Conservation (phyloP, 2,797 vertebrate species). For the Gymnopithys bicolor region DNA sequence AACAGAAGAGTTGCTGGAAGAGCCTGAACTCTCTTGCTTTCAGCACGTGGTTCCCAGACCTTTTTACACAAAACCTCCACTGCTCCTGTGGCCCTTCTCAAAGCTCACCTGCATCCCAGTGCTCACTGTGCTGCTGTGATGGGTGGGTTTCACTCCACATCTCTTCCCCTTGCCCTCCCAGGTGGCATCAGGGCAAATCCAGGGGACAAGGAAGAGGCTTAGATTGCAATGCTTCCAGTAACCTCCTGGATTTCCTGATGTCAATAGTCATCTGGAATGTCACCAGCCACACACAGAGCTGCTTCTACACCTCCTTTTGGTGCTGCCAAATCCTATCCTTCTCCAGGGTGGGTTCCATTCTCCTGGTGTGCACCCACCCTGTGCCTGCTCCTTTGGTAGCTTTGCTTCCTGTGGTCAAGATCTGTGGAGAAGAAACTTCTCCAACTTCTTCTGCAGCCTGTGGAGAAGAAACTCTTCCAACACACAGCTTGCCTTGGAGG, state of each 20-base stretch:
- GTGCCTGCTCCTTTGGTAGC: neutral
- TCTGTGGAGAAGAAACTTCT: neutral
- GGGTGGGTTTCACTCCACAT: neutral
- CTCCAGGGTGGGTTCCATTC: neutral
- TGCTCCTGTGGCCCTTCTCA: neutral
- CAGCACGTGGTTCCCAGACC: neutral
- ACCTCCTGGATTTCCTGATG: neutral
- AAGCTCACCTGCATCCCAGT: neutral
- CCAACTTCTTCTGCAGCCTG: neutral
- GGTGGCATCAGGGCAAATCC: neutral
- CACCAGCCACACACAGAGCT: neutral
- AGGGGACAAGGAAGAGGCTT: neutral
- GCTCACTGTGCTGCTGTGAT: neutral
- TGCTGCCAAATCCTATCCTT: neutral
- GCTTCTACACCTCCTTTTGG: neutral
- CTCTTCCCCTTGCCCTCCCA: neutral
- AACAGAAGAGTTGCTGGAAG: neutral
- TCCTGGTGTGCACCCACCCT: neutral
- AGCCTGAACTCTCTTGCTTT: neutral
- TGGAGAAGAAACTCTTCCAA: neutral
- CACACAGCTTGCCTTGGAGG: neutral
- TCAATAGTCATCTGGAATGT: neutral
- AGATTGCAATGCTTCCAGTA: neutral
- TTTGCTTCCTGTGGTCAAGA: neutral
- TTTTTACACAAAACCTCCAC: neutral